Evolutionary conservation across 2,888 invertebrate genomes (phyloP).

Genomic region (Panzeria rudis): DNA sequence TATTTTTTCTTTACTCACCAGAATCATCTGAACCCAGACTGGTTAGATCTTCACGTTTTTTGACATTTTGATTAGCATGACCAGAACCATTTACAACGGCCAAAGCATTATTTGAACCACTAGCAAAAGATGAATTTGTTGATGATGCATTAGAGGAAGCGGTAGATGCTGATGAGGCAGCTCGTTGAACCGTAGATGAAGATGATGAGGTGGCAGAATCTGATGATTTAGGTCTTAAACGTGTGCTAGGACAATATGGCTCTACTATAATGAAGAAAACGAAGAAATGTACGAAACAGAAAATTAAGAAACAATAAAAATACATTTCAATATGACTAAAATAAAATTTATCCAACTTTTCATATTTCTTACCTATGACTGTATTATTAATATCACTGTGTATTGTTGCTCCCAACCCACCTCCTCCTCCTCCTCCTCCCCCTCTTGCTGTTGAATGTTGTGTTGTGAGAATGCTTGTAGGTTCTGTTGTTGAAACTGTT

Average conservation of each 20-base stretch:
- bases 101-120: slow-evolving; percentile 75
- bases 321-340: slow-evolving; percentile 31
- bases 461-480: slow-evolving; percentile 71
- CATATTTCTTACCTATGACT: slow-evolving; percentile 72
- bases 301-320: slow-evolving; percentile 35
- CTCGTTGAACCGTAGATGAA: slow-evolving; percentile 69
- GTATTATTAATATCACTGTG: slow-evolving; percentile 70
- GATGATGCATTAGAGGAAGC: slow-evolving; percentile 66
- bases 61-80: slow-evolving; percentile 73
- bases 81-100: slow-evolving; percentile 73
- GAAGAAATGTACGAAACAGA: slow-evolving; percentile 1
- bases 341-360: slow-evolving; percentile 29
- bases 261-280: slow-evolving; percentile 64
- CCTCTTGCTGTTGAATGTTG: slow-evolving; percentile 72
- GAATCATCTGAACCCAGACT: slow-evolving; percentile 86
- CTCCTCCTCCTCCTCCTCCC: slow-evolving; percentile 70
- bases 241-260: slow-evolving; percentile 76
- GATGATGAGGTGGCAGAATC: slow-evolving; percentile 73
- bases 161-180: slow-evolving; percentile 66
- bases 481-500: slow-evolving; percentile 72
- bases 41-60: slow-evolving; percentile 85
- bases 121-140: slow-evolving; percentile 72
- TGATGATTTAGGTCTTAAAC: slow-evolving; percentile 78
- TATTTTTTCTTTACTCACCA: slow-evolving; percentile 79
- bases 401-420: slow-evolving; percentile 50